These are phyloP conservation scores for Drosophila antonietae DNA, from an alignment of 2,888 invertebrate species.

Conservation along the genomic window DNA sequence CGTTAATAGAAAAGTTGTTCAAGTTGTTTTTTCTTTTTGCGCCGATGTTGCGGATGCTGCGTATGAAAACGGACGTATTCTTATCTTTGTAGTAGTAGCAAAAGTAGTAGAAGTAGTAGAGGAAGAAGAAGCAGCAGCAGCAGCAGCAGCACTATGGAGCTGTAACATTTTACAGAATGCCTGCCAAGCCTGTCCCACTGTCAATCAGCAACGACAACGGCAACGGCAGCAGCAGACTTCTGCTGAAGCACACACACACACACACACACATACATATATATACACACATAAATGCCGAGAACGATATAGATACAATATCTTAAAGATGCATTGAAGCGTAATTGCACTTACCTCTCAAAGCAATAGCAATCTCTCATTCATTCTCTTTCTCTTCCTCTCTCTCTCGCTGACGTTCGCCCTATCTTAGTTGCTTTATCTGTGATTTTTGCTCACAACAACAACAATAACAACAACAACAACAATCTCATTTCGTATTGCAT, in stretches of 20 bases:
- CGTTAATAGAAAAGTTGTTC: slow-evolving; percentile 78
- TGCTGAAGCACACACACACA: slow-evolving; percentile 24
- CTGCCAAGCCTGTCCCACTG: slow-evolving; percentile 56
- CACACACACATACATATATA: no score
- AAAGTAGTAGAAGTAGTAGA: no score
- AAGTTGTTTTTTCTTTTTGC: slow-evolving; percentile 32
- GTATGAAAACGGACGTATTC: slow-evolving; percentile 54
- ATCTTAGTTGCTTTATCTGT: slow-evolving; percentile 25
- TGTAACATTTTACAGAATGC: slow-evolving; percentile 37
- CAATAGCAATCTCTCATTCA: slow-evolving; percentile 8
- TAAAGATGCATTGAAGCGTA: slow-evolving; percentile 74
- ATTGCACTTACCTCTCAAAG: slow-evolving; percentile 62
- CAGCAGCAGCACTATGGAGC: slow-evolving; percentile 13
- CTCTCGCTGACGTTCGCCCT: slow-evolving; percentile 1
- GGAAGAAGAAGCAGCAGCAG: slow-evolving; percentile 1
- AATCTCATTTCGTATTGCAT: slow-evolving; percentile 32
- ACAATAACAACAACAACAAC: slow-evolving; percentile 17
- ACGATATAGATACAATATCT: slow-evolving; percentile 71
- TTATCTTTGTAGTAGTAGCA: slow-evolving; percentile 50
- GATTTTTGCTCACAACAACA: slow-evolving; percentile 31
- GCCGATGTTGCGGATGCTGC: slow-evolving; percentile 33
- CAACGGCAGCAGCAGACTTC: slow-evolving; percentile 37
- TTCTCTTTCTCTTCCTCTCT: neutral
- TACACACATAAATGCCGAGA: slow-evolving; percentile 5
- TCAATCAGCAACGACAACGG: slow-evolving; percentile 41